Evolutionary conservation across 2,797 vertebrate species (phyloP), one percentile per base, ranked within the genome.

Genomic region (Eleutherodactylus coqui): DNA sequence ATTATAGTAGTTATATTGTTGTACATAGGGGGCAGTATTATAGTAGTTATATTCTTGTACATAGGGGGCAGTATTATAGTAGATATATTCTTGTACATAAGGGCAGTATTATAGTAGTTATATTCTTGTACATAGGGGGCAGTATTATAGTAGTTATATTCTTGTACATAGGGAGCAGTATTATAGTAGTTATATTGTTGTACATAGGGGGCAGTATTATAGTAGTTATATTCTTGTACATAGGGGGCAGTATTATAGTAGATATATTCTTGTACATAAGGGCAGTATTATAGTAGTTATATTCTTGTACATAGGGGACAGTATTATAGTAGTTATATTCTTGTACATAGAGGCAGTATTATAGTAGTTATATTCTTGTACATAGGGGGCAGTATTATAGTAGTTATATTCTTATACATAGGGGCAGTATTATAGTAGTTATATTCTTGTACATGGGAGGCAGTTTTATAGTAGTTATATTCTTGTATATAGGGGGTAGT

Each of bases 361-460:
- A 62, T 62, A 64, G 62, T 64, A 64, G 55, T 64, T 64, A 64
- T 64, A 34, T 64, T 34, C 29, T 34, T 64, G 62, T 64, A 64
- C 21, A 64, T 64, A 34, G 32, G 62, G 4, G 62, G n/a, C 29
- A 64, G 62, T 64, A 64, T 34, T 64, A 64, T 64, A 64, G 62
- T 64, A 64, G 62, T 64, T 64, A 32, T 64, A 64, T 64, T 34
- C 62, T 34, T 64, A 13, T 62, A 62, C 14, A 62, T 58, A 58
- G 55, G 55, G n/a, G 55, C n/a, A 62, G 29, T 32, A 32, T 64
- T 58, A 64, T 64, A 64, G 62, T 64, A 64, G 29, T 64, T 34
- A 64, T 64, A 34, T 64, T 64, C 62, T 34, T 64, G 32, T 34
- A 64, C 21, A 34, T 64, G 34, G 62, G 14, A n/a, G 5, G 29